Evolutionary conservation across 2,888 invertebrate species (phyloP).

Genomic region (Andrena marginata): DNA sequence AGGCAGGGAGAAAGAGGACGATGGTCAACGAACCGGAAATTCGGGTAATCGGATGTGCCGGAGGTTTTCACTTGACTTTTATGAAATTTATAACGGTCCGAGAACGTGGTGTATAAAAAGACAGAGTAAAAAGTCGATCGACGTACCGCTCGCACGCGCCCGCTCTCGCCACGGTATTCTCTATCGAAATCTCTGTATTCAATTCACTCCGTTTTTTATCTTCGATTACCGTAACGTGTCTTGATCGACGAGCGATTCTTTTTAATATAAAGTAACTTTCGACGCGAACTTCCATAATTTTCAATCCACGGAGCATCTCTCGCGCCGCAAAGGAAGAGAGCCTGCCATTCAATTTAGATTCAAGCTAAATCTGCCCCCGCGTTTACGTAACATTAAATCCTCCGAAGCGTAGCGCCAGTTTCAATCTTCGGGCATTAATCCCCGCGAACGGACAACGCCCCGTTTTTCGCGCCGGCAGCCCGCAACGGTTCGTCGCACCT

Average conservation of each 20-base stretch:
- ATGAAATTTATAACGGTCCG: slow-evolving; percentile 43
- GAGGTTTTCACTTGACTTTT: slow-evolving; percentile 60
- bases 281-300: neutral
- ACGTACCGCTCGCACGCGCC: slow-evolving; percentile 1
- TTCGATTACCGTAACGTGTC: too few species aligned
- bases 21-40: slow-evolving; percentile 61
- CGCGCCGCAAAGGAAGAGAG: too few species aligned
- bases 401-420: too few species aligned
- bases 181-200: slow-evolving; percentile 2
- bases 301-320: too few species aligned
- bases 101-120: slow-evolving; percentile 13
- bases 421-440: too few species aligned
- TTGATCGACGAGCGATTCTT: neutral
- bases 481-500: too few species aligned
- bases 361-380: too few species aligned
- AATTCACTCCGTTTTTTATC: neutral
- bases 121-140: slow-evolving; percentile 46
- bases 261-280: neutral
- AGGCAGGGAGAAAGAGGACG: slow-evolving; percentile 17
- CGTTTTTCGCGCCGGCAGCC: too few species aligned
- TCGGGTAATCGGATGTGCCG: slow-evolving; percentile 59
- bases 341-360: too few species aligned
- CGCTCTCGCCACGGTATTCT: slow-evolving; percentile 7
- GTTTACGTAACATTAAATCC: too few species aligned
- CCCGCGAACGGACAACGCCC: too few species aligned